Base-by-base conservation (phyloP, 2,888 invertebrate genomes). In the Phymatocera aterrima region DNA sequence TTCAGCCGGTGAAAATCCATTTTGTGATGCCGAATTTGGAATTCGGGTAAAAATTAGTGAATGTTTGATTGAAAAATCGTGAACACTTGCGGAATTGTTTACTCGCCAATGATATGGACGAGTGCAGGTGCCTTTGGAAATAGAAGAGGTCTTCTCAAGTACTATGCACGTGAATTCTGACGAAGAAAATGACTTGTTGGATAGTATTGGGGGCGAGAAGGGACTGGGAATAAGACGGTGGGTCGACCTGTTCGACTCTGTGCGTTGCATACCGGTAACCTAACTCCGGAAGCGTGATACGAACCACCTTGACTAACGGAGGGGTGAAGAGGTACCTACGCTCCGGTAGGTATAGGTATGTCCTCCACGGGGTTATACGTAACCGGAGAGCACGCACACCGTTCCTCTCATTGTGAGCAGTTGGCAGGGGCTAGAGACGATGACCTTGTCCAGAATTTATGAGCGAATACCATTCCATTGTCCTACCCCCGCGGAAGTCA, bases 371-470 rank as follows among this genome's bases (percentile, higher is more conserved):
- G 2, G n/a, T 21, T 24, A 15, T 34, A 43, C 60, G 75, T 75
- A 75, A 75, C 75, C 43, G 75, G 75, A 43, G 24, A 57, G 57
- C 75, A 18, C 37, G 75, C 51, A 37, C 57, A 43, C 51, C 54
- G 40, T 57, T 3, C n/a, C n/a, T n/a, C 37, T 60, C 75, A 75
- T 75, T 75, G 75, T 75, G 57, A 79, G n/a, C n/a, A n/a, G 78
- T 75, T 77, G 79, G 79, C 72, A 79, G 51, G 31, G 70, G 51
- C 80, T 77, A 81, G 75, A 79, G 83, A 79, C 84, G 82, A 85
- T 85, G 88, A 88, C 88, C 88, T 88, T 87, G 88, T 80, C 78
- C 81, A 77, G 80, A 86, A 89, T 89, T 89, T 89, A 89, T 85
- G 87, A 83, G 83, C 81, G 79, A 81, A n/a, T n/a, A n/a, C n/a